Percentiles rank a stretch among this genome's conserved stretches.
These are phyloP conservation scores for Apamea monoglypha DNA, from an alignment of 2,888 invertebrate species.

Conservation along the genomic window DNA sequence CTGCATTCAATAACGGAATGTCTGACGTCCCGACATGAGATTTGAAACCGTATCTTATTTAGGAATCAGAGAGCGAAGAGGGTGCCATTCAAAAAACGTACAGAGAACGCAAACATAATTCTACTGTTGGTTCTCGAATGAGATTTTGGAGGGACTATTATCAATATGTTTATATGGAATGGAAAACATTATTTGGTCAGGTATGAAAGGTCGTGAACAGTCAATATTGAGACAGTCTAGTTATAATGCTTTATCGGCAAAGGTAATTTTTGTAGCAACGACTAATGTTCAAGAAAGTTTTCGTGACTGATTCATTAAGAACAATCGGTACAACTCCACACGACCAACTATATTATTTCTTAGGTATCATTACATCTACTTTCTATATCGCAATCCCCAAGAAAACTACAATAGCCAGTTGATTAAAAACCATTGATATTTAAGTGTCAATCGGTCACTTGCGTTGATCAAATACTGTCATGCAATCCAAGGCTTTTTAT, in stretches of 20 bases:
- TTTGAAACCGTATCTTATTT: conserved; percentile 85
- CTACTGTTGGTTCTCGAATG: conserved; percentile 66
- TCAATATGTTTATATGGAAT: conserved; percentile 22
- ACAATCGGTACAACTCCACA: background rate
- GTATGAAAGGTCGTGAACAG: background rate
- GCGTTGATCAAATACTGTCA: background rate
- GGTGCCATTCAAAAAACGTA: conserved; percentile 77
- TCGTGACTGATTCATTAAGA: background rate
- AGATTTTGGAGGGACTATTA: conserved; percentile 23
- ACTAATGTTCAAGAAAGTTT: background rate
- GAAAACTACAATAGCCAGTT: background rate
- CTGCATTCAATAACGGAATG: conserved; percentile 73
- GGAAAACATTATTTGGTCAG: conserved; percentile 3
- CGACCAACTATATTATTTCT: background rate
- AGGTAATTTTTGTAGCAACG: background rate
- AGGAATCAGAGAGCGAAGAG: conserved; percentile 78
- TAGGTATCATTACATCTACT: background rate
- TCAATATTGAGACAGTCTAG: conserved; percentile 13
- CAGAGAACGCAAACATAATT: conserved; percentile 69
- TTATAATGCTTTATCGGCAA: conserved; percentile 4
- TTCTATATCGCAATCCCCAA: background rate
- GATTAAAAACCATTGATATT: conserved; percentile 16
- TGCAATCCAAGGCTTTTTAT: background rate
- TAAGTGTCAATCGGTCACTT: background rate
- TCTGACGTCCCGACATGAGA: conserved; percentile 71